phyloP scores from a whole-genome alignment of 2,797 vertebrate genomes.

The Australoheros facetus region DNA sequence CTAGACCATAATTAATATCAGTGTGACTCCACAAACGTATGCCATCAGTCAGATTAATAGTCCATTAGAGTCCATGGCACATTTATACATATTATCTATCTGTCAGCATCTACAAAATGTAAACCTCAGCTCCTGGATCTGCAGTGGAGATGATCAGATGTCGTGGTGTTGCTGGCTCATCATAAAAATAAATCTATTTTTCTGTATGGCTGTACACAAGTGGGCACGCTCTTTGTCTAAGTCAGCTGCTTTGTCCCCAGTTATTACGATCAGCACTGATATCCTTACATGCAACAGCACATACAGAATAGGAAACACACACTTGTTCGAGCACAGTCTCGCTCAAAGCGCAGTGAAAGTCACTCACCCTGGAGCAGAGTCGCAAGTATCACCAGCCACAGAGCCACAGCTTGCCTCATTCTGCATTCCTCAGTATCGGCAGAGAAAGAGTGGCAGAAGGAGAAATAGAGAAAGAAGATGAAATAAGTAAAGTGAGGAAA shows the following conservation, averaged over 20 bases:
- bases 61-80: neutral
- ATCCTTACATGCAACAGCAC: slow-evolving; percentile 7
- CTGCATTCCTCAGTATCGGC: slow-evolving; percentile 64
- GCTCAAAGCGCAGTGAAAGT: slow-evolving; percentile 45
- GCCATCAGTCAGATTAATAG: slow-evolving; percentile 34
- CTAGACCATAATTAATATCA: slow-evolving; percentile 22
- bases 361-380: slow-evolving; percentile 76
- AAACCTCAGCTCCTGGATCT: slow-evolving; percentile 19
- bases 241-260: slow-evolving; percentile 23
- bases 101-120: neutral
- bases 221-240: slow-evolving; percentile 6
- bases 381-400: slow-evolving; percentile 67
- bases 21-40: slow-evolving; percentile 11
- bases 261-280: neutral
- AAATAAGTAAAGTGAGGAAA: slow-evolving; percentile 5
- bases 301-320: slow-evolving; percentile 44
- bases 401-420: slow-evolving; percentile 69
- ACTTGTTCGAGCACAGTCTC: slow-evolving; percentile 36
- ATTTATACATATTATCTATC: neutral
- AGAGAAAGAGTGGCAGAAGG: slow-evolving; percentile 30
- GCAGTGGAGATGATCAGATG: slow-evolving; percentile 35
- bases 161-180: slow-evolving; percentile 29
- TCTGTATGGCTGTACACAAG: slow-evolving; percentile 17
- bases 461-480: slow-evolving; percentile 9
- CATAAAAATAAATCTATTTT: slow-evolving; percentile 24